A percentile compares a stretch with the other conserved stretches of the same genome.
phyloP scores from a whole-genome alignment of 1,140 invertebrate genomes.

The Sweltsa coloradensis region DNA sequence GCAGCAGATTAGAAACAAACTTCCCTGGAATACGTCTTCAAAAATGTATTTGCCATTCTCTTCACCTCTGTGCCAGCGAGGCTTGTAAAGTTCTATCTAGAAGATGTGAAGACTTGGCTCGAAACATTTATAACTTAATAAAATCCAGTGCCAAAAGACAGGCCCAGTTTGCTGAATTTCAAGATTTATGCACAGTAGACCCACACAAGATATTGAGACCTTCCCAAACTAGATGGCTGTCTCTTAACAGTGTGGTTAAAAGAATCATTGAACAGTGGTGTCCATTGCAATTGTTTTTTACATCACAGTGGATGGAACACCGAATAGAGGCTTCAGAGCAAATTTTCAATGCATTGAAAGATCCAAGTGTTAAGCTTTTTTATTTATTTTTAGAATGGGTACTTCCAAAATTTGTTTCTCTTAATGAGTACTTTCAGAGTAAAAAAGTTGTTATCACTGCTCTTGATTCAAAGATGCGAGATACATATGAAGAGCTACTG shows the following conservation, averaged over 20 bases:
- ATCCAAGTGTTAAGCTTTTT: conserved; percentile 22
- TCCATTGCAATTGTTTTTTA: neutral
- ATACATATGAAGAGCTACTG: conserved; percentile 8
- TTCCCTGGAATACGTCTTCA: conserved; percentile 23
- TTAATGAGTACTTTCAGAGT: conserved; percentile 15
- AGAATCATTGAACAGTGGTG: conserved; percentile 2
- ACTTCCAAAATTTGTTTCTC: conserved; percentile 17
- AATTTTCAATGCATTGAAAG: conserved; percentile 16
- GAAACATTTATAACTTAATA: conserved; percentile 23
- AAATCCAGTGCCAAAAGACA: conserved; percentile 25
- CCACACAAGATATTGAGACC: conserved; percentile 6
- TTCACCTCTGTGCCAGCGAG: conserved; percentile 25
- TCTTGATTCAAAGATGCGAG: conserved; percentile 8
- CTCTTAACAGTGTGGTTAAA: neutral
- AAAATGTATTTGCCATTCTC: conserved; percentile 30
- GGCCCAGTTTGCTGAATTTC: conserved; percentile 9
- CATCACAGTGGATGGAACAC: neutral
- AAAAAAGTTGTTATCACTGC: conserved; percentile 13
- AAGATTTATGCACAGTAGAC: conserved; percentile 6
- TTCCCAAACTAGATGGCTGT: conserved; percentile 9
- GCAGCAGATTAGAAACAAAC: conserved; percentile 2
- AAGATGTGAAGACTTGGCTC: conserved; percentile 20
- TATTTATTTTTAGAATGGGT: conserved; percentile 23
- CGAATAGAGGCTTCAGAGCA: conserved; percentile 12
- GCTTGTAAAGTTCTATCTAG: conserved; percentile 25